Base-by-base conservation (phyloP, 1,140 invertebrate genomes). In the Drosophila kurseongensis region DNA sequence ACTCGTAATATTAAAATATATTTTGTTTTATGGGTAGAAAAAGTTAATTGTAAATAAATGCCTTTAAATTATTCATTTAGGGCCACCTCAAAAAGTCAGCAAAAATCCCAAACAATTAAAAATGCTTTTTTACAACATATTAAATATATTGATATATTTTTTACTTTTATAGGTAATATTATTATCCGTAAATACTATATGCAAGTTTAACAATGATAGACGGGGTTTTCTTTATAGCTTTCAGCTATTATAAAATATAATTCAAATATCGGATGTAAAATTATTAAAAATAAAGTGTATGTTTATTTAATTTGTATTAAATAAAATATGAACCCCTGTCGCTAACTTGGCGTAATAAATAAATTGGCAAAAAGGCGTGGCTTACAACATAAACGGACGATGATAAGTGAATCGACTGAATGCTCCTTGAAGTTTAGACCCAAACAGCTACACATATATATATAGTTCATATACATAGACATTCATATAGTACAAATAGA, bases 201-300 rank as follows among this genome's bases (percentile, higher is more conserved):
- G 68, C 68, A 71, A 57, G 55, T 76, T 59, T 84, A 83, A 83
- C 80, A 83, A 83, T 84, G 80, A 85, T 80, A 80, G 57, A 82
- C 62, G 69, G 65, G 45, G 40, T 36, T 55, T 23, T 50, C 62
- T 71, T 48, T 57, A 10, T 48, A 71, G 65, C 67, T 69, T 71
- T 71, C 35, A 71, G 67, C 78, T 61, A 74, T 81, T 35, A 65
- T 51, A 41, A 65, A 68, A 58, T 27, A n/a, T 41, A 63, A 14
- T 51, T 66, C 18, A 57, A 57, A 42, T 69, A 41, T 71, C 36
- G 35, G 29, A 32, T 68, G 27, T 23, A 68, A 40, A 56, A 57
- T 58, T 47, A n/a, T 72, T 42, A 29, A 67, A 76, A 38, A 50
- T 62, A 55, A 12, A 7, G n/a, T 51, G 13, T 75, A 59, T 62